Evolutionary conservation across 2,113 vertebrate genomes (phyloP), one percentile per base, ranked within the genome.

Genomic region (Catharus fuscescens): DNA sequence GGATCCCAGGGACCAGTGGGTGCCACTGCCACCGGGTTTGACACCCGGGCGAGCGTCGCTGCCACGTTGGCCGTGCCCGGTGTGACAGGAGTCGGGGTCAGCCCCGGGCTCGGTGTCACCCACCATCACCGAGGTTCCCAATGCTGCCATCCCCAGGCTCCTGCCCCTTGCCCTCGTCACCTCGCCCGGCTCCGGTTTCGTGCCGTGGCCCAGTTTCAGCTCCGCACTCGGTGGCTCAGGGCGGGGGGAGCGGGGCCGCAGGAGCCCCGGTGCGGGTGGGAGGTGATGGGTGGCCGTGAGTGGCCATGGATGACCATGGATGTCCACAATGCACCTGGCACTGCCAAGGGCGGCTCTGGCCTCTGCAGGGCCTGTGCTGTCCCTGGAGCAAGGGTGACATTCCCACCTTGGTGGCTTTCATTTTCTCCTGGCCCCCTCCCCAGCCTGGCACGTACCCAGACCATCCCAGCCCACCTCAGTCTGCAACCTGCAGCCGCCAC

Each of bases 291-390:
- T 36, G 72, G 14, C 71, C 52, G 6, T 13, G 64, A 64, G 3
- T 52, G 62, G 18, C 71, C 34, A 0, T 3, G 20, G 57, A 1
- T 56, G 40, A 24, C 56, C 50, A 0, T 2, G 20, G n/a, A 6
- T 48, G 69, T 42, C 60, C 59, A 12, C 82, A 9, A 9, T 4
- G n/a, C 29, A 2, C 83, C 80, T 36, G 45, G 66, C 10, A 0
- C 53, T 29, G 79, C 64, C 56, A 4, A 56, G 76, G 48, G 36
- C 3, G 0, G 71, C 62, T 80, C 42, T 5, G 9, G 42, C 66
- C 59, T 38, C 42, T 5, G 2, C 32, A 1, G 31, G 28, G 78
- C 52, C 61, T 14, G 6, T 20, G 10, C 5, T 21, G 54, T 61
- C 32, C 78, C 66, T 11, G 1, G 38, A 38, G 54, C 77, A 1